Base-by-base conservation (phyloP, 2,797 vertebrate species). In the Eidolon dupreanum region DNA sequence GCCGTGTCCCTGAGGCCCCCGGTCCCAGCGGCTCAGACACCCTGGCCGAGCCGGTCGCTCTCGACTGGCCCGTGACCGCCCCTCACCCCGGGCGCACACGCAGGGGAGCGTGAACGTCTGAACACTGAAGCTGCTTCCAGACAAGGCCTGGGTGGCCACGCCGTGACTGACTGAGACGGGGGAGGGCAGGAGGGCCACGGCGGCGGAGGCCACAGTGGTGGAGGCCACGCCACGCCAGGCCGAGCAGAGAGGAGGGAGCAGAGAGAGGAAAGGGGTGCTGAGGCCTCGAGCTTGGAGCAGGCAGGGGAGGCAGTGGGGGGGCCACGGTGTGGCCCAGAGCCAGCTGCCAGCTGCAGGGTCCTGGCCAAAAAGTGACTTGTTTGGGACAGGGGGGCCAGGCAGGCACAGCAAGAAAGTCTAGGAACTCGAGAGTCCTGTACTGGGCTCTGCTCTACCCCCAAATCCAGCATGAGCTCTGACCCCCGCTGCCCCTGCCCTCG, bases 271-370 rank as follows among this genome's bases (percentile, higher is more conserved):
- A 28, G 20, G 31, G 65, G 17, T 20, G 6, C 10, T 17, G 0
- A 1, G 5, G 63, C 41, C 70, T 19, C 8, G 19, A 59, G 71
- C 57, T 55, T n/a, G 13, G 85, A 36, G 53, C 38, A 65, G 71
- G 78, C 61, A 12, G 41, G 49, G 31, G 20, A 49, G 65, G 78
- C 0, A 1, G 38, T 1, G 33, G 31, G 36, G 71, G 97, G 95
- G 96, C 98, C 98, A 98, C 97, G 57, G 88, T 5, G 20, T 95
- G 98, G 98, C 97, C 98, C 97, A 95, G 97, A 98, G 77, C n/a
- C 66, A 26, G 65, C 46, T 41, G 82, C 43, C 8, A 0, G 33
- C 68, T 53, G 24, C 68, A 41, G 49, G 24, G 49, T 33, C 41
- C 31, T 17, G 31, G 59, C 31, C 78, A 20, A 36, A 49, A 17